These are phyloP conservation scores for Pithys albifrons DNA, from an alignment of 2,113 vertebrate genomes.

Conservation along the genomic window DNA sequence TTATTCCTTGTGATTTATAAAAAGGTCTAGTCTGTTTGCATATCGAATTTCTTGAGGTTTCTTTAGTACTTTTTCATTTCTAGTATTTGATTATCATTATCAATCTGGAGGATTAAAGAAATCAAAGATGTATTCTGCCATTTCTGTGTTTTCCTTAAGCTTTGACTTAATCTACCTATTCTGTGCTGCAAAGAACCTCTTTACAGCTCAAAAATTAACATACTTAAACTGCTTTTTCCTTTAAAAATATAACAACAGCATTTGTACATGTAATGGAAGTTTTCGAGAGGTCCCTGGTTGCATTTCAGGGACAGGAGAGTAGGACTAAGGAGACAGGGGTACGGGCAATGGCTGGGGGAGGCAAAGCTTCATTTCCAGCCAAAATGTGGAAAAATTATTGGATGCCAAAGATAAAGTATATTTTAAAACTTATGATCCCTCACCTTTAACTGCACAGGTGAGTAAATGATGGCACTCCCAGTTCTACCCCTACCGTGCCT, in stretches of 20 bases:
- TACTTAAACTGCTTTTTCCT: background rate
- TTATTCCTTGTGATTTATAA: background rate
- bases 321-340: background rate
- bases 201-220: background rate
- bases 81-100: background rate
- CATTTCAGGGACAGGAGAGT: background rate
- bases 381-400: background rate
- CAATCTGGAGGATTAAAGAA: background rate
- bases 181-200: background rate
- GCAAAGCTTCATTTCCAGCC: background rate
- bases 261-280: background rate
- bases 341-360: background rate
- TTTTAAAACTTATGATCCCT: background rate
- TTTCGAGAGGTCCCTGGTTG: background rate
- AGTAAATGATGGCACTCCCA: background rate
- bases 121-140: background rate
- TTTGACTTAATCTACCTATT: background rate
- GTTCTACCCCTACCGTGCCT: background rate
- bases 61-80: background rate
- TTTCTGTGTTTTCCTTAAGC: background rate
- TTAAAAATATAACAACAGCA: background rate
- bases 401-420: background rate
- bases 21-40: background rate
- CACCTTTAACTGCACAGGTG: background rate
- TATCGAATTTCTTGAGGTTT: background rate